phyloP scores from a whole-genome alignment of 2,113 vertebrate species.

The Leptobrachium leishanense region DNA sequence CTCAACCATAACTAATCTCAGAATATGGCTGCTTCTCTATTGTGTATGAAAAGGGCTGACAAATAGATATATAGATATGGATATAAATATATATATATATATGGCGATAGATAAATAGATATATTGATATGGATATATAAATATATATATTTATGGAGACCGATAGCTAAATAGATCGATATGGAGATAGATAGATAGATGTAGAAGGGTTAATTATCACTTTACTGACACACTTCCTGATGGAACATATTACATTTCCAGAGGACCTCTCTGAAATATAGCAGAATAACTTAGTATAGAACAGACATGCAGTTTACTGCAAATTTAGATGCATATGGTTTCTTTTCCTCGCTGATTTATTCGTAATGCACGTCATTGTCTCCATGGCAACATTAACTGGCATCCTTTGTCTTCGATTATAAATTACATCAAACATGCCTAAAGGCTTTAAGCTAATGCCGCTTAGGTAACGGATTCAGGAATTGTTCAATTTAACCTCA shows the following conservation, averaged over 20 bases:
- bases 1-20: too few relatives aligned
- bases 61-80: too few relatives aligned
- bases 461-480: slow-evolving; percentile 23
- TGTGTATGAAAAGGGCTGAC: too few relatives aligned
- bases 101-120: too few relatives aligned
- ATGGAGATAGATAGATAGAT: too few relatives aligned
- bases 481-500: slow-evolving; percentile 5
- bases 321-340: slow-evolving; percentile 14
- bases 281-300: background rate
- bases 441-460: slow-evolving; percentile 20
- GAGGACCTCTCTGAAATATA: background rate
- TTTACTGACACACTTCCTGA: background rate
- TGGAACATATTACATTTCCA: background rate
- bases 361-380: slow-evolving; percentile 35
- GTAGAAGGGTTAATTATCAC: too few relatives aligned
- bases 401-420: slow-evolving; percentile 40
- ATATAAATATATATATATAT: too few relatives aligned
- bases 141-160: too few relatives aligned
- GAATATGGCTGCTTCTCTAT: too few relatives aligned
- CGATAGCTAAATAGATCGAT: too few relatives aligned
- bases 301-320: slow-evolving; percentile 13
- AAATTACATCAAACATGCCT: slow-evolving; percentile 32
- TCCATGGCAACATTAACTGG: slow-evolving; percentile 29
- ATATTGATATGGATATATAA: too few relatives aligned
- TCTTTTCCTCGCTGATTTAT: slow-evolving; percentile 36